Percentiles rank a stretch among this genome's conserved stretches.
Conservation (phyloP, 2,113 vertebrate genomes). For the Pachypanchax playfairii region DNA sequence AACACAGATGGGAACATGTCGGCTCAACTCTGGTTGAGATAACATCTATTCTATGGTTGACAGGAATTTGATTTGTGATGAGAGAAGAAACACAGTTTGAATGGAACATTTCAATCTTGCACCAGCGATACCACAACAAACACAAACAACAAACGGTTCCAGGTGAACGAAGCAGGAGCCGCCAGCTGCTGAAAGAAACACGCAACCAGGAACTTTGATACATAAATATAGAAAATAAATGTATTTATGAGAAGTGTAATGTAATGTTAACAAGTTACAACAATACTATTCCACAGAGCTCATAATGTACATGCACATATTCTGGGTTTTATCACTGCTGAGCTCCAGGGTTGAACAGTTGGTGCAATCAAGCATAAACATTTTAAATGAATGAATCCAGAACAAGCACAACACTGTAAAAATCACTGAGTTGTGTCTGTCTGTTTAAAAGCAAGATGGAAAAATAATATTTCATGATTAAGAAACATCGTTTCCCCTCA, state of each 20-base stretch:
- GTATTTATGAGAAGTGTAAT: neutral
- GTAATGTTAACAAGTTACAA: constrained; percentile 5
- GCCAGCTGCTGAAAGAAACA: constrained; percentile 8
- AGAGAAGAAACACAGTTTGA: constrained; percentile 2
- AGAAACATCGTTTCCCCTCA: too few species aligned
- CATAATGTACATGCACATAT: constrained; percentile 1
- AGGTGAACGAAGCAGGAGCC: constrained; percentile 13
- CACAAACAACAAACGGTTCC: neutral
- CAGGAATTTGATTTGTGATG: constrained; percentile 29
- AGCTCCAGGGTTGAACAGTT: too few species aligned
- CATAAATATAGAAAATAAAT: neutral
- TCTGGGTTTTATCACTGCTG: constrained; percentile 7
- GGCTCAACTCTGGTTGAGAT: constrained; percentile 33
- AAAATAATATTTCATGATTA: too few species aligned
- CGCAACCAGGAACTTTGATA: neutral
- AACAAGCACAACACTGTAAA: too few species aligned
- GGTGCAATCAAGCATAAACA: too few species aligned
- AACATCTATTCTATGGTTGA: constrained; percentile 21
- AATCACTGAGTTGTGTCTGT: neutral
- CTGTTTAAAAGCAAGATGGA: too few species aligned
- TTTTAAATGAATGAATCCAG: too few species aligned
- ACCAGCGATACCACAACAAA: constrained; percentile 14
- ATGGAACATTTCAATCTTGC: neutral
- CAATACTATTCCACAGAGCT: constrained; percentile 5
- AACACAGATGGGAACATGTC: constrained; percentile 30